Evolutionary conservation across 2,797 vertebrate species (phyloP).

Genomic region (Paramormyrops hopkinsi): DNA sequence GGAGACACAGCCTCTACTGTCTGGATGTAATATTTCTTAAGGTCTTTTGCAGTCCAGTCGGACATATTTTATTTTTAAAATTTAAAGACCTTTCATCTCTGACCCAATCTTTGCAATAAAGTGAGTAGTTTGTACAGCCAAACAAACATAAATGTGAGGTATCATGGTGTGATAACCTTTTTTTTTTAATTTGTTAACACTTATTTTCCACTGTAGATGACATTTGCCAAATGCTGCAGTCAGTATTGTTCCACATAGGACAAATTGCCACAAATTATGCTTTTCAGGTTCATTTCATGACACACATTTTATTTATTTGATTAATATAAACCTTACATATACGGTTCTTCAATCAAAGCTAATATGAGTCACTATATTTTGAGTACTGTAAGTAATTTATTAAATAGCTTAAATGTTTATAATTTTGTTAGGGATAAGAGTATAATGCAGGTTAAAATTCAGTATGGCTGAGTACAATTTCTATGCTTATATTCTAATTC

Average conservation of each 20-base stretch:
- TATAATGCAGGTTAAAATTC: background rate
- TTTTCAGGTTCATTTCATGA: background rate
- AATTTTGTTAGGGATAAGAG: background rate
- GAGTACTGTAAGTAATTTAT: background rate
- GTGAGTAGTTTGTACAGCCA: background rate
- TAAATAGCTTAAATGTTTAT: background rate
- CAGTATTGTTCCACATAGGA: background rate
- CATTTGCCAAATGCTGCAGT: background rate
- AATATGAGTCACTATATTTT: background rate
- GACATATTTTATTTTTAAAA: constrained; percentile 3
- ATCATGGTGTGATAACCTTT: background rate
- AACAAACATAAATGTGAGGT: background rate
- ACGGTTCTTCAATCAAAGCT: background rate
- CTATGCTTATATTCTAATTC: background rate
- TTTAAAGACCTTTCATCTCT: constrained; percentile 11
- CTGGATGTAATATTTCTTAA: constrained; percentile 28
- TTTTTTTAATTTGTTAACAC: background rate
- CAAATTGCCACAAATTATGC: background rate
- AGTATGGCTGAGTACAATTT: background rate
- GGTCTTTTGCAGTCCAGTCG: background rate
- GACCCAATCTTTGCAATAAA: background rate
- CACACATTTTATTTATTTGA: background rate
- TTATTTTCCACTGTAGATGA: background rate
- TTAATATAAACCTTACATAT: background rate
- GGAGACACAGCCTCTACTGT: constrained; percentile 35